Conservation (phyloP, 2,113 vertebrate species). For the Hippocampus comes region DNA sequence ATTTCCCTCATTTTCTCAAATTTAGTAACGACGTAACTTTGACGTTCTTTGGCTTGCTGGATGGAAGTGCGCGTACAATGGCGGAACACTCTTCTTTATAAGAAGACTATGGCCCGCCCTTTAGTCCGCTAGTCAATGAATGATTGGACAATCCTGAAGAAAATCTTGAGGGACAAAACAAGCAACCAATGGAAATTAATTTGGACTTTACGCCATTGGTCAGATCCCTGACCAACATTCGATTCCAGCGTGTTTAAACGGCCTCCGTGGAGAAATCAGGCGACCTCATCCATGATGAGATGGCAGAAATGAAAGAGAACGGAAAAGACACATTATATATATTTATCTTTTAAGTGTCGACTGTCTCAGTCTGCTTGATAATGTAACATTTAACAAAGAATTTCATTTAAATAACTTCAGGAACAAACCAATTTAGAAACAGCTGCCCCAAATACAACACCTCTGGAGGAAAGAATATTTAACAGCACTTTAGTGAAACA, state of each 20-base stretch:
- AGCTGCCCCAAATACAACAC: neutral
- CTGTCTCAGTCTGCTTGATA: neutral
- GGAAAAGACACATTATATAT: neutral
- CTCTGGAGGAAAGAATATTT: neutral
- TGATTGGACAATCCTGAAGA: conserved; percentile 47
- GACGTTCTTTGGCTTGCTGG: neutral
- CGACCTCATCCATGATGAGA: conserved; percentile 9
- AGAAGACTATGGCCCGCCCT: conserved; percentile 12
- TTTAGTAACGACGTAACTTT: neutral
- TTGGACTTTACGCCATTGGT: conserved; percentile 43
- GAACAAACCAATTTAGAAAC: neutral
- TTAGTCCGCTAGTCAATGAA: fast-evolving
- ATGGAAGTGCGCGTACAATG: conserved; percentile 11
- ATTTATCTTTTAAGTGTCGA: too few species aligned
- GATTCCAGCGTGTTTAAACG: neutral
- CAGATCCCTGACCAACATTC: neutral
- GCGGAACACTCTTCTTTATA: conserved; percentile 18
- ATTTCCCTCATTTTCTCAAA: conserved; percentile 71
- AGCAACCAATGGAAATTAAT: neutral
- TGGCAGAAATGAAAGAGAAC: conserved; percentile 2
- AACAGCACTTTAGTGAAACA: neutral
- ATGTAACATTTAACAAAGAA: neutral
- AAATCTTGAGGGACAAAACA: neutral
- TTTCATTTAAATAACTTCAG: neutral
- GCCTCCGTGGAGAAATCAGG: conserved; percentile 1